phyloP scores from a whole-genome alignment of 2,797 vertebrate genomes.

The Aplochiton taeniatus region DNA sequence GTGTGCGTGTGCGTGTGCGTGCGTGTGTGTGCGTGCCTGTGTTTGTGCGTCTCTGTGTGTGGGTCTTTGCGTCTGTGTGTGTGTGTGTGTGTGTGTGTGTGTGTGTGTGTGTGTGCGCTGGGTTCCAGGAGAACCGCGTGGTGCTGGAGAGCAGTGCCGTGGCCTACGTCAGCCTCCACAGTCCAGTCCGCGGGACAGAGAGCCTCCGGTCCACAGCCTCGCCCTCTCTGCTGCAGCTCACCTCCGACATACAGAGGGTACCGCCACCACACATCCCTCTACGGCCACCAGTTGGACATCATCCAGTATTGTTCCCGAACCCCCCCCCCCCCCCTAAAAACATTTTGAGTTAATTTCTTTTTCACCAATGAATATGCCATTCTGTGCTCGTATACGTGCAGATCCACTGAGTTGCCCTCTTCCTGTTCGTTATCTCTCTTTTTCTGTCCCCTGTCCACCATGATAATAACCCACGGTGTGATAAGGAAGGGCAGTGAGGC shows the following conservation, averaged over 20 bases:
- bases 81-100: neutral
- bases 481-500: slow-evolving; percentile 23
- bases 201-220: slow-evolving; percentile 82
- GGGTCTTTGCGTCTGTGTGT: no score
- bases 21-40: neutral
- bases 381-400: no score
- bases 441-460: slow-evolving; percentile 4
- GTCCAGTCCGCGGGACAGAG: slow-evolving; percentile 80
- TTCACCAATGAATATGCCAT: no score
- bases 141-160: slow-evolving; percentile 86
- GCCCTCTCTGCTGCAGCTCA: slow-evolving; percentile 87
- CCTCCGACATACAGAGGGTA: slow-evolving; percentile 79
- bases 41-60: neutral
- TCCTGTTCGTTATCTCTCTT: no score
- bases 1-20: neutral
- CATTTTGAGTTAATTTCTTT: neutral
- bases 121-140: slow-evolving; percentile 81
- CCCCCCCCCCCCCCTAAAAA: neutral
- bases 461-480: slow-evolving; percentile 30
- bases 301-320: no score
- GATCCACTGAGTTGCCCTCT: no score
- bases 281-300: no score
- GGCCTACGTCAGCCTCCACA: slow-evolving; percentile 87
- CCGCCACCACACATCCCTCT: neutral
- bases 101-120: neutral